Percentiles rank a stretch among this genome's conserved stretches.
Evolutionary conservation across 2,888 invertebrate species (phyloP).

Genomic region (Hymenopus coronatus): DNA sequence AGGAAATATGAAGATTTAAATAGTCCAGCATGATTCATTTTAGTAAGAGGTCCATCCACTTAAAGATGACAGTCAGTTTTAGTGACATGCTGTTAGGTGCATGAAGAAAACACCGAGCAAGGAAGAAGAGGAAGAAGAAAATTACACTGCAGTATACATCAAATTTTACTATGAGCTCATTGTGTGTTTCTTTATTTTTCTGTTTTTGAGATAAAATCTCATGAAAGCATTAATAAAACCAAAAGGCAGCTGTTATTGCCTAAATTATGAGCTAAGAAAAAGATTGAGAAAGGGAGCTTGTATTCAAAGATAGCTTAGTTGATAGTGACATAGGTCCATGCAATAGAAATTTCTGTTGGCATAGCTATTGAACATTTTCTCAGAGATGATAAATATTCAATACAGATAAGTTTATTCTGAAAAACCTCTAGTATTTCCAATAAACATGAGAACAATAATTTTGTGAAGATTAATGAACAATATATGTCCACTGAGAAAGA

Average conservation of each 20-base stretch:
- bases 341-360: neutral
- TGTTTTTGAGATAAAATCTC: neutral
- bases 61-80: neutral
- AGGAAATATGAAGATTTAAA: neutral
- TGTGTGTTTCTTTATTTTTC: neutral
- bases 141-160: neutral
- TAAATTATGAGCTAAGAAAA: neutral
- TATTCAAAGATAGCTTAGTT: neutral
- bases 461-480: neutral
- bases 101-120: neutral
- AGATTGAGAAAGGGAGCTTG: neutral
- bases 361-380: neutral
- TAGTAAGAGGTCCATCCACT: neutral
- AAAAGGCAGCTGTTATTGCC: neutral
- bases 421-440: neutral
- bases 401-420: neutral
- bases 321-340: neutral
- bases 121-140: conserved; percentile 21
- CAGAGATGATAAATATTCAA: neutral
- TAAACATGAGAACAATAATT: neutral
- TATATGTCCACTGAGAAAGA: neutral
- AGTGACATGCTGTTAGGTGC: neutral
- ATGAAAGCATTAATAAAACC: neutral
- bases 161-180: neutral
- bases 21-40: neutral